phyloP scores from a whole-genome alignment of 1,140 invertebrate genomes.

The Drosophila parvula region DNA sequence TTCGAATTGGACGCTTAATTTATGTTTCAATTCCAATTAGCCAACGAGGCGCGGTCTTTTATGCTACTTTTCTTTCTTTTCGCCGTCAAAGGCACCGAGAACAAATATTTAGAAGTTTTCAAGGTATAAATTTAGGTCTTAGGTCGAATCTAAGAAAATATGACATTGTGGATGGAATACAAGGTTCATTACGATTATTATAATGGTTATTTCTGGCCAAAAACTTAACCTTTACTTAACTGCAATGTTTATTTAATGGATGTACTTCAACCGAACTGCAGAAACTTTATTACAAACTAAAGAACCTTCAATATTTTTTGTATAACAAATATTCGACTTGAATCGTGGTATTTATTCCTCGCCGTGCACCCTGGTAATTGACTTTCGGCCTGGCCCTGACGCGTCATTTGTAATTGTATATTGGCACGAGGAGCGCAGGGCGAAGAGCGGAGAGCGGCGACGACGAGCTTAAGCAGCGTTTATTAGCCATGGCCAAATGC shows the following conservation, averaged over 20 bases:
- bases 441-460: neutral
- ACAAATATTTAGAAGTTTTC: neutral
- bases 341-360: neutral
- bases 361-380: conserved; percentile 62
- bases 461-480: conserved; percentile 39
- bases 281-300: neutral
- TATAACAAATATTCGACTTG: neutral
- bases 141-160: neutral
- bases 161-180: no score
- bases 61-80: conserved; percentile 56
- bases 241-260: neutral
- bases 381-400: conserved; percentile 78
- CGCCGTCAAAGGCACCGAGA: conserved; percentile 6
- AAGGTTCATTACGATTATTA: neutral
- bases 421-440: conserved; percentile 22
- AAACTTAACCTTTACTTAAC: neutral
- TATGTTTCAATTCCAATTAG: conserved; percentile 83
- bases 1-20: conserved; percentile 74
- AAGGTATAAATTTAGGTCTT: neutral
- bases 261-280: neutral
- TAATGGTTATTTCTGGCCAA: neutral
- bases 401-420: conserved; percentile 82
- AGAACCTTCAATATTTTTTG: neutral
- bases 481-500: conserved; percentile 67
- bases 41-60: conserved; percentile 70